A percentile compares a stretch with the other conserved stretches of the same genome.
phyloP scores from a whole-genome alignment of 2,888 invertebrate genomes.

The Rhaphigaster nebulosa region DNA sequence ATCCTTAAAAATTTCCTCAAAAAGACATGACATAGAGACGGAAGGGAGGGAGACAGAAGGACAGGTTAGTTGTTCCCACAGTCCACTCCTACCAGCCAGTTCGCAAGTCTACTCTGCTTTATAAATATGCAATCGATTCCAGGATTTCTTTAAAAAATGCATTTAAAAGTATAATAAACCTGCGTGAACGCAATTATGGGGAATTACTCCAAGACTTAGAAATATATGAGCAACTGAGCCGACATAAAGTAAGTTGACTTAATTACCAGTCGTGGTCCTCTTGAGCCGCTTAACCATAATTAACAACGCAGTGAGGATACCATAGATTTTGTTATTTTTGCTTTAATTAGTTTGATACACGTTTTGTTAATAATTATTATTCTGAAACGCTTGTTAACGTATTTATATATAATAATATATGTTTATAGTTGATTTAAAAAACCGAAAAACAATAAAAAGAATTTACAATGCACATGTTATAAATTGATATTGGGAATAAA shows the following conservation, averaged over 20 bases:
- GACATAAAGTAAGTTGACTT: neutral
- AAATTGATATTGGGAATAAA: too few species aligned
- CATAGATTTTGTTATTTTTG: too few species aligned
- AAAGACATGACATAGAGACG: neutral
- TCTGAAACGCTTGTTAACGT: too few species aligned
- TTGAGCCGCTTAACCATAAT: neutral
- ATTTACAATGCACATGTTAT: too few species aligned
- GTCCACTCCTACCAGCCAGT: neutral
- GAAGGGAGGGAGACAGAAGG: neutral
- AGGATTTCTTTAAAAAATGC: conserved; percentile 3
- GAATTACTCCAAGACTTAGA: neutral
- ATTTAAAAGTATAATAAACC: conserved; percentile 4
- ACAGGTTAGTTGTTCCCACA: neutral
- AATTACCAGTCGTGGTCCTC: neutral
- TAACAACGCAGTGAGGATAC: neutral
- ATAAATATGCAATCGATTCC: conserved; percentile 33
- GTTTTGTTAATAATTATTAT: too few species aligned
- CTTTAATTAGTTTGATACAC: too few species aligned
- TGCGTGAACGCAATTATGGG: neutral
- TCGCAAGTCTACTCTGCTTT: neutral
- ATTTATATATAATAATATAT: too few species aligned
- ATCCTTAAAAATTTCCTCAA: neutral
- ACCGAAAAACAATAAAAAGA: too few species aligned
- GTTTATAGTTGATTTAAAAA: too few species aligned
- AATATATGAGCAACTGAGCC: neutral